Evolutionary conservation across 2,888 invertebrate genomes (phyloP).

Genomic region (Agriotes lineatus): DNA sequence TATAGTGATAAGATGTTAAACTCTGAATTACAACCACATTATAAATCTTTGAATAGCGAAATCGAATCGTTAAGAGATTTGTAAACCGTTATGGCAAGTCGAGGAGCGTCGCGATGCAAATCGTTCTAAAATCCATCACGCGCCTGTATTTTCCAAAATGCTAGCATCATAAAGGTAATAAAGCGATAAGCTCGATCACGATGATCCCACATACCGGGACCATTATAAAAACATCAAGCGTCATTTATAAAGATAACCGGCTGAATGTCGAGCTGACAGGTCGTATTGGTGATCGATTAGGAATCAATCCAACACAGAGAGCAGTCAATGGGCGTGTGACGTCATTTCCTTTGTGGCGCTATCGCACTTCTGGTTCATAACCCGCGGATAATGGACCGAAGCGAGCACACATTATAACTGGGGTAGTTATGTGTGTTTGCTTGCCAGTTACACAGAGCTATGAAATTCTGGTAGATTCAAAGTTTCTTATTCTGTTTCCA

Average conservation of each 20-base stretch:
- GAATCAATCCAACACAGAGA: slow-evolving; percentile 65
- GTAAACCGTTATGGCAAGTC: too few relatives aligned
- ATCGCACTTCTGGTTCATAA: slow-evolving; percentile 68
- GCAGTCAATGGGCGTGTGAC: slow-evolving; percentile 66
- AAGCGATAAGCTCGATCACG: slow-evolving; percentile 53
- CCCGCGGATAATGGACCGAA: slow-evolving; percentile 63
- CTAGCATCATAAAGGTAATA: slow-evolving; percentile 46
- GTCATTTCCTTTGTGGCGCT: slow-evolving; percentile 67
- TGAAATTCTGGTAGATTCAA: slow-evolving; percentile 32
- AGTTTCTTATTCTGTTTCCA: too few relatives aligned
- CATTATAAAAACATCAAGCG: slow-evolving; percentile 65
- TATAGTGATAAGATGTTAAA: too few relatives aligned
- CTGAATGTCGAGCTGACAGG: slow-evolving; percentile 62
- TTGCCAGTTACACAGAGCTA: slow-evolving; percentile 36
- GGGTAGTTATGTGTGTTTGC: slow-evolving; percentile 44
- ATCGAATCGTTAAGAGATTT: too few relatives aligned
- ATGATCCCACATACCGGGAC: slow-evolving; percentile 54
- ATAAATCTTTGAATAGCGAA: too few relatives aligned
- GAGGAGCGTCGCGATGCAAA: too few relatives aligned
- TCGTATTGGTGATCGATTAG: slow-evolving; percentile 64
- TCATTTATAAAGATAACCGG: slow-evolving; percentile 67
- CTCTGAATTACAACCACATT: too few relatives aligned
- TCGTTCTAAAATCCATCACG: slow-evolving; percentile 15
- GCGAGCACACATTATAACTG: slow-evolving; percentile 51
- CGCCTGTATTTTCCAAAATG: slow-evolving; percentile 20